Base-by-base conservation (phyloP, 2,797 vertebrate genomes). In the Poeciliopsis turneri region DNA sequence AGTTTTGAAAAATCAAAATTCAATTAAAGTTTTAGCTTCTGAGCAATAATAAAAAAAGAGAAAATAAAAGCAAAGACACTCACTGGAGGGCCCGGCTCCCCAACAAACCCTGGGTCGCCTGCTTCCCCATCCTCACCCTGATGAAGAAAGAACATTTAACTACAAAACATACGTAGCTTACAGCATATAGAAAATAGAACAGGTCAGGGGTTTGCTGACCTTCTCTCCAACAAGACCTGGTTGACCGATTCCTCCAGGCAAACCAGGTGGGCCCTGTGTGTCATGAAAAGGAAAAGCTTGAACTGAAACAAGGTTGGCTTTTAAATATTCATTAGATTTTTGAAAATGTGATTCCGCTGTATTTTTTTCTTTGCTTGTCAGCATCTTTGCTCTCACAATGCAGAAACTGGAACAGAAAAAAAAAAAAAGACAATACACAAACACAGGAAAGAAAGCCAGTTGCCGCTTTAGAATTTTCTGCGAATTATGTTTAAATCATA, bases 51-150 rank as follows among this genome's bases (percentile, higher is more conserved):
- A 23, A 49, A 23, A 23, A 25, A 16, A 16, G 7, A 28, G 28
- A 10, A 70, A 78, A 46, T 25, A 25, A 59, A 76, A 47, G 51
- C 28, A 82, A 61, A 4, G 33, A 80, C 77, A 96, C 97, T 97
- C 88, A 98, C 98, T 36, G 90, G 72, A 15, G 74, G 72, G 20
- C 98, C 98, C 0, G 89, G 77, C 81, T 96, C 90, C 84, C 98
- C 98, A 0, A 87, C 89, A 30, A 90, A 77, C 74, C 98, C 98
- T 0, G 96, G 96, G 77, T 96, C 95, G 79, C 98, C 98, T 11
- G 95, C 94, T 55, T 98, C 97, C 9, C 98, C 98, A 0, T 96
- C 93, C 51, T 99, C 98, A 59, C 98, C 98, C 97, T 99, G 87
- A 28, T 28, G 41, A 28, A 86, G 23, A 90, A n/a, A 49, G 10